phyloP scores from a whole-genome alignment of 2,797 vertebrate genomes.

The Hylomyscus alleni region DNA sequence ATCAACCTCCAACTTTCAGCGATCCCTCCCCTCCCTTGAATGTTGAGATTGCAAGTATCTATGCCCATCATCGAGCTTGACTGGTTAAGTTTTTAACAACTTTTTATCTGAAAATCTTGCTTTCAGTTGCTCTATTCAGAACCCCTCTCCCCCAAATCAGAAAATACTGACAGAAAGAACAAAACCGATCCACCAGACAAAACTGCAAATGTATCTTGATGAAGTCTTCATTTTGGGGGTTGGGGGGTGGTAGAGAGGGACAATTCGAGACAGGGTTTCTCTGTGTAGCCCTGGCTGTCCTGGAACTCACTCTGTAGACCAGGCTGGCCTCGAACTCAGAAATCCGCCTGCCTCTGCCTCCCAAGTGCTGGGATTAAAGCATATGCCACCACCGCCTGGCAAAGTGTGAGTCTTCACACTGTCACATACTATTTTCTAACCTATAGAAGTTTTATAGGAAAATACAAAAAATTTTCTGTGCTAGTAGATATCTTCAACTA shows the following conservation, averaged over 20 bases:
- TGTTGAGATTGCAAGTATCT: background rate
- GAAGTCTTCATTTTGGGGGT: background rate
- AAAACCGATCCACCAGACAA: constrained; percentile 59
- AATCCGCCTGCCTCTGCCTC: too few species aligned
- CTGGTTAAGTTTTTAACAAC: background rate
- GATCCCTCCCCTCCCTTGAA: background rate
- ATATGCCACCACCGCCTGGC: too few species aligned
- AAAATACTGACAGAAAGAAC: constrained; percentile 65
- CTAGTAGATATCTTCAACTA: constrained; percentile 66
- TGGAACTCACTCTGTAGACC: too few species aligned
- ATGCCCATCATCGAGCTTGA: background rate
- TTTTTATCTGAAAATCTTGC: constrained; percentile 36
- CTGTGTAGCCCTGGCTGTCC: too few species aligned
- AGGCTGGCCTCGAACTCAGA: too few species aligned
- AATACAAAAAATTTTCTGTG: constrained; percentile 45
- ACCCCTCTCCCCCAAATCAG: background rate
- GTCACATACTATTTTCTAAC: constrained; percentile 48
- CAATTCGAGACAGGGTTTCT: too few species aligned
- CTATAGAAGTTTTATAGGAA: constrained; percentile 49
- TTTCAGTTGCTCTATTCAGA: constrained; percentile 37
- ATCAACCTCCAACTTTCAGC: background rate
- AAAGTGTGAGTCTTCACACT: constrained; percentile 46
- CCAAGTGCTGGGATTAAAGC: too few species aligned
- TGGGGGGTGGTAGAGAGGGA: too few species aligned
- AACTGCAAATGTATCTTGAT: constrained; percentile 51